Evolutionary conservation across 2,888 invertebrate species (phyloP), one percentile per base, ranked within the genome.

Genomic region (Malacosoma neustria): DNA sequence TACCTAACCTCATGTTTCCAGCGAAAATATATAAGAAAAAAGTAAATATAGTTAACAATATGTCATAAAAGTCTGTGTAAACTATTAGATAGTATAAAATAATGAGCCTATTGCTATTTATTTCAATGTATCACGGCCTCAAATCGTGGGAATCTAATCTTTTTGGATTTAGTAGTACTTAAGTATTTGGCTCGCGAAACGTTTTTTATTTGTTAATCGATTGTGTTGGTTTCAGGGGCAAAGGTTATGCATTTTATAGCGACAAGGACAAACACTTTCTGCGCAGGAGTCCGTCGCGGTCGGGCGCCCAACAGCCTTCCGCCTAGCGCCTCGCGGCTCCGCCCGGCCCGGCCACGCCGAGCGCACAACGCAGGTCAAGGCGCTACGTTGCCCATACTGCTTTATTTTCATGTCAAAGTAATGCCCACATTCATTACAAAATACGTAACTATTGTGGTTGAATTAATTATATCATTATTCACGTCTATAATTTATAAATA

Each of bases 261-360:
- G 54, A 52, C 81, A 84, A 85, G 82, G 82, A 81, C 84, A 75
- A 64, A 69, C 73, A 65, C 73, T 81, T 80, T 82, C 81, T 80
- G 77, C 79, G 80, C 79, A 77, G 77, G 79, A 72, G 67, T 64
- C 45, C 62, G 75, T 70, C 66, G 51, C 72, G 75, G 67, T 71
- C 62, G 75, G 61, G 49, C 57, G 75, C 54, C 40, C 77, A 54
- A 66, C 52, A 63, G 60, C 62, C 84, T 85, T 85, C 84, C 84
- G 82, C 73, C 57, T 80, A 65, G 67, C 59, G 61, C 61, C 58
- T 59, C 54, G 55, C 45, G 42, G 38, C 30, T 29, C 29, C 33
- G 12, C 29, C 37, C 42, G 45, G 44, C 52, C 52, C 36, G 12
- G 31, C 37, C 42, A 46, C 45, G 52, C 52, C 49, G 51, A 54